These are phyloP conservation scores for Dolichopus griseipennis DNA, from an alignment of 2,888 invertebrate genomes.

Conservation along the genomic window DNA sequence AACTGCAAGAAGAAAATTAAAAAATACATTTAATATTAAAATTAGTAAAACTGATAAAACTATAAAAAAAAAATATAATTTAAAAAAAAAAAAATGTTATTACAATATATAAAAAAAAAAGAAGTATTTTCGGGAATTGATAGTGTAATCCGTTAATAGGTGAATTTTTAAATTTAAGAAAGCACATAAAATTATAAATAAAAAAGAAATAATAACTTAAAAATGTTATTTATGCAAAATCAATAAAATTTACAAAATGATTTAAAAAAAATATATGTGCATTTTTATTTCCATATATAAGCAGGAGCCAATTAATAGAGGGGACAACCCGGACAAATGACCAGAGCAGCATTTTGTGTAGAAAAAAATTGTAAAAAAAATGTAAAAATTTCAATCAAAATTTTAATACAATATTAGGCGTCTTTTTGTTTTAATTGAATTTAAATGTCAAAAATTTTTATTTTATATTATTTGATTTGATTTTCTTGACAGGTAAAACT, in stretches of 20 bases:
- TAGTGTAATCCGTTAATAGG: slow-evolving; percentile 11
- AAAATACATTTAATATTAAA: neutral
- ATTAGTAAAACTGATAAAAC: neutral
- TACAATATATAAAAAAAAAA: neutral
- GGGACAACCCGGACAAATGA: no score
- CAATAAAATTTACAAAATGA: slow-evolving; percentile 10
- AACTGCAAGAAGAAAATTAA: neutral
- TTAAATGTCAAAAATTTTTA: no score
- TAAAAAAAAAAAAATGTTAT: slow-evolving; percentile 8
- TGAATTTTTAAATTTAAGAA: slow-evolving; percentile 10
- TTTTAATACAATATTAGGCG: no score
- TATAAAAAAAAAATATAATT: neutral
- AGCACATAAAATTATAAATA: slow-evolving; percentile 6
- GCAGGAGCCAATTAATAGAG: no score
- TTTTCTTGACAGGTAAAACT: no score
- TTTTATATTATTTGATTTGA: no score
- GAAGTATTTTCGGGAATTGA: slow-evolving; percentile 11
- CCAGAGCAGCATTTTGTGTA: no score
- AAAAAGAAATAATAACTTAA: neutral
- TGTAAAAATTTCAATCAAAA: no score
- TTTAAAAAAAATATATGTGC: neutral
- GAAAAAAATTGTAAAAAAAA: no score
- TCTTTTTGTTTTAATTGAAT: no score
- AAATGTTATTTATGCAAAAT: slow-evolving; percentile 11
- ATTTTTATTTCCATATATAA: no score